Evolutionary conservation across 2,113 vertebrate genomes (phyloP), one percentile per base, ranked within the genome.

Genomic region (Rousettus leschenaultii): DNA sequence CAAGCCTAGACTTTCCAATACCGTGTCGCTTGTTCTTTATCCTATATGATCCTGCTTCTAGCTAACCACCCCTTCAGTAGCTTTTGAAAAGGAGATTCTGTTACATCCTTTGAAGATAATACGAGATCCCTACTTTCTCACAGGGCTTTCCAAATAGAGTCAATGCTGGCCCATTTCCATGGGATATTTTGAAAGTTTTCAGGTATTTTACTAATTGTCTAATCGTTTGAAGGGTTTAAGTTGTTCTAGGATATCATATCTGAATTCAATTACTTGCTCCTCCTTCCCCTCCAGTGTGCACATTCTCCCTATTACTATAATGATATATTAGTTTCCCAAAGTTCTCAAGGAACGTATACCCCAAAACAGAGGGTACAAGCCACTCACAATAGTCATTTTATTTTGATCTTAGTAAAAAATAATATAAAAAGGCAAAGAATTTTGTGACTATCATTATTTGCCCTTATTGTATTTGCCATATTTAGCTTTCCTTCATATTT

Each of bases 51-150:
- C 89, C 66, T 87, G 28, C 61, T 68, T 57, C 61, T 26, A 48
- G 14, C 65, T 77, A 63, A 35, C 65, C 33, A 57, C 48, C 82
- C 59, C 88, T 94, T 96, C 57, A 71, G 22, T 65, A 59, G 73
- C 65, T 87, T 19, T 68, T 95, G 63, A 73, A 93, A 91, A 87
- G 57, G 82, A 94, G 89, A 94, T 96, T 93, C 53, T 86, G 5
- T 96, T 88, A 84, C 74, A 30, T 80, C 57, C 96, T 97, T 95
- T 93, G 95, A 95, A 95, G 71, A 70, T 80, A 89, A 94, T 89
- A 86, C 53, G 83, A 77, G 83, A 77, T 80, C 75, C 83, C n/a
- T 95, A 8, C 70, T 95, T 97, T 97, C 95, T 95, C 97, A 97
- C 92, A 95, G 92, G 19, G 75, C 86, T 97, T 97, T 97, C 68